These are phyloP conservation scores for Amblyraja radiata DNA, from an alignment of 2,797 vertebrate genomes.

Conservation along the genomic window DNA sequence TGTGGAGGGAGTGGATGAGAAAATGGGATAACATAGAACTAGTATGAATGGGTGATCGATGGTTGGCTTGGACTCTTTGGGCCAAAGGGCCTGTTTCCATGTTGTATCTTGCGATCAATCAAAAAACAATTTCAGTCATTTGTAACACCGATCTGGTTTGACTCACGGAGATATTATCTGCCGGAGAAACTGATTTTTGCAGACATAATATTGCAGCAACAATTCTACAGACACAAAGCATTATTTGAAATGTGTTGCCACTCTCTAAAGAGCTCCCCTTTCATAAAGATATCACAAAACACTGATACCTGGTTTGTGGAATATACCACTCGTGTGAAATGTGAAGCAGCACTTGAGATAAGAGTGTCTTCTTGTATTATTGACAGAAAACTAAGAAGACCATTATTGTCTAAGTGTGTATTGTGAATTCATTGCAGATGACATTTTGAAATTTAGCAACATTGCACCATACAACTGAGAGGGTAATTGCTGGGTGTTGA, in stretches of 20 bases:
- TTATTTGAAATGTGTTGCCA: slow-evolving; percentile 51
- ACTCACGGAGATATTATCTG: not conserved
- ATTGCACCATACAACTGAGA: slow-evolving; percentile 28
- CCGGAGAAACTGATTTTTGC: not conserved
- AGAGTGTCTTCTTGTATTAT: slow-evolving; percentile 66
- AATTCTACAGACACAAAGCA: slow-evolving; percentile 48
- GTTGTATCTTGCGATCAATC: not conserved
- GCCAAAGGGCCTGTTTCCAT: too few relatives aligned
- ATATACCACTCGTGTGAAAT: slow-evolving; percentile 63
- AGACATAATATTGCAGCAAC: not conserved
- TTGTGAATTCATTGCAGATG: slow-evolving; percentile 56
- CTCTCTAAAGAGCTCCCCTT: slow-evolving; percentile 65
- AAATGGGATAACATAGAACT: too few relatives aligned
- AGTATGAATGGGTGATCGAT: too few relatives aligned
- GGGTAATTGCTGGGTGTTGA: slow-evolving; percentile 9
- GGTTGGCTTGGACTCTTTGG: too few relatives aligned
- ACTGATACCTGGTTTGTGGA: slow-evolving; percentile 64
- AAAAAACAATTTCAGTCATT: not conserved
- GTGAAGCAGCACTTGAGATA: slow-evolving; percentile 70
- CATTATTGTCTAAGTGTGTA: slow-evolving; percentile 62
- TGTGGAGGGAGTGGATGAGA: too few relatives aligned
- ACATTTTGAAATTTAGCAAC: slow-evolving; percentile 44
- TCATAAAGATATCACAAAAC: slow-evolving; percentile 66
- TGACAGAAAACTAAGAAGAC: slow-evolving; percentile 48
- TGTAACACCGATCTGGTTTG: slow-evolving; percentile 1